Percentiles rank a stretch among this genome's conserved stretches.
Conservation (phyloP, 2,113 vertebrate genomes). For the Gymnocephalus cernua region DNA sequence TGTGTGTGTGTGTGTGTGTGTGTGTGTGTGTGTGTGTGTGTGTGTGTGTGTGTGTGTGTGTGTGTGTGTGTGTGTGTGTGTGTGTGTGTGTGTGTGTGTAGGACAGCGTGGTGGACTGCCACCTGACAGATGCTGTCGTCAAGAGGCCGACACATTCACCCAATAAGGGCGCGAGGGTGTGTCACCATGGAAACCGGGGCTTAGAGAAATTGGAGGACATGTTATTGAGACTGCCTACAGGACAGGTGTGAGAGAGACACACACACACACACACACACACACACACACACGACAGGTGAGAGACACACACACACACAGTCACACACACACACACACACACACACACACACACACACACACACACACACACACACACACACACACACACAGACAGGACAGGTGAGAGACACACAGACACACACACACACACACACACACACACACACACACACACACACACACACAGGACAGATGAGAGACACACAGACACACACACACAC, state of each 20-base stretch:
- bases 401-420: too few species aligned
- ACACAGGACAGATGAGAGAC: too few species aligned
- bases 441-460: neutral
- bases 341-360: too few species aligned
- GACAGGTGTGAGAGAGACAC: constrained; percentile 66
- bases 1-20: too few species aligned
- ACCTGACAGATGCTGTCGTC: constrained; percentile 45
- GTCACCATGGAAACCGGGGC: constrained; percentile 57
- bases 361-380: too few species aligned
- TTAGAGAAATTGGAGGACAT: constrained; percentile 58
- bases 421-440: neutral
- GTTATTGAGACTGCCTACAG: constrained; percentile 55
- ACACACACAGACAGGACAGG: too few species aligned
- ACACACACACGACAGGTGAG: too few species aligned
- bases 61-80: neutral
- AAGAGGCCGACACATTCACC: neutral
- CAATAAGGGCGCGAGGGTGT: neutral
- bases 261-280: too few species aligned
- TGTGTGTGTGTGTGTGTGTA: constrained; percentile 43
- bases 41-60: constrained; percentile 39
- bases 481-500: neutral
- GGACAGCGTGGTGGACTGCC: constrained; percentile 82
- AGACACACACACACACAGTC: constrained; percentile 3
- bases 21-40: constrained; percentile 4
- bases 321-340: neutral